Conservation (phyloP, 1,140 invertebrate genomes). For the Galendromus occidentalis region DNA sequence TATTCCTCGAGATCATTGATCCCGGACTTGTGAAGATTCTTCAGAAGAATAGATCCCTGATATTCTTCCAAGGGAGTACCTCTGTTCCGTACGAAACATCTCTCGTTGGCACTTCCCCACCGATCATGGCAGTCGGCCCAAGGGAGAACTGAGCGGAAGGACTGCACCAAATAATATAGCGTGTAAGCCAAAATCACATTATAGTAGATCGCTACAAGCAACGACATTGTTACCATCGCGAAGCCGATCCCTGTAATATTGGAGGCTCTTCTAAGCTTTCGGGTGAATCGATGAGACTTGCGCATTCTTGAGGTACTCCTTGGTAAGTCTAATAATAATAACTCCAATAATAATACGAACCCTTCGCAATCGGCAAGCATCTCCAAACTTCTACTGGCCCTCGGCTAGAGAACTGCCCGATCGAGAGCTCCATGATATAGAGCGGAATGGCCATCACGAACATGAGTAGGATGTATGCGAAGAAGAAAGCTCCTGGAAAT, state of each 20-base stretch:
- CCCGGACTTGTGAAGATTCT: no score
- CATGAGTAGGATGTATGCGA: constrained; percentile 37
- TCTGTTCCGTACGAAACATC: background rate
- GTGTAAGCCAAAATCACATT: constrained; percentile 16
- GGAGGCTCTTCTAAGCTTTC: no score
- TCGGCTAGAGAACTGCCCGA: constrained; percentile 26
- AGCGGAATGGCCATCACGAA: constrained; percentile 35
- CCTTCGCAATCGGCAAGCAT: constrained; percentile 21
- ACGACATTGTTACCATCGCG: constrained; percentile 27
- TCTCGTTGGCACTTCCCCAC: constrained; percentile 12
- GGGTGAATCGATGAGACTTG: no score
- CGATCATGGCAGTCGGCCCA: background rate
- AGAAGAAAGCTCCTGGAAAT: constrained; percentile 33
- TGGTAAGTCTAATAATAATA: no score
- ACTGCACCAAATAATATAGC: constrained; percentile 10
- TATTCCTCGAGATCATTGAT: no score
- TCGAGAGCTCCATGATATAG: constrained; percentile 32
- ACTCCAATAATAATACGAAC: constrained; percentile 8
- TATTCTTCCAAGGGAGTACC: background rate
- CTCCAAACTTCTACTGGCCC: constrained; percentile 22
- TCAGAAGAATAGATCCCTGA: no score
- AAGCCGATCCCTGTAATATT: constrained; percentile 27
- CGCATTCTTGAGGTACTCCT: no score
- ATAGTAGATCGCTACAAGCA: constrained; percentile 29
- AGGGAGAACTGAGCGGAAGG: constrained; percentile 11